Evolutionary conservation across 1,140 invertebrate species (phyloP).

Genomic region (Oncopodura yosiiana): DNA sequence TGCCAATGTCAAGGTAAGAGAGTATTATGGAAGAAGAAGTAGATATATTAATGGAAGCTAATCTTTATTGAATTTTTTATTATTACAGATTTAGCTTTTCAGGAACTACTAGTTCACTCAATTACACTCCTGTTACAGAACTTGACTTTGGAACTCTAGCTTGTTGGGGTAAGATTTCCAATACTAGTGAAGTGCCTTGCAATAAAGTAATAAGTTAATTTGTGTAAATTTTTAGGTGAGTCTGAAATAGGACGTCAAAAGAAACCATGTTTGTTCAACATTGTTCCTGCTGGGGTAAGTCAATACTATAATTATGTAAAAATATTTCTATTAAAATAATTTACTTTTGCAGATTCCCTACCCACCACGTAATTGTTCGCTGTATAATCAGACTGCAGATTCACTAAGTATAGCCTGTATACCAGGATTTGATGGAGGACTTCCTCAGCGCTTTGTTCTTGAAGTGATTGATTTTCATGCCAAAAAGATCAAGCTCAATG

Average conservation of each 20-base stretch:
- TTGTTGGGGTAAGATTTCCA: neutral
- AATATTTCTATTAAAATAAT: too few species aligned
- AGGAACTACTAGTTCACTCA: slow-evolving; percentile 59
- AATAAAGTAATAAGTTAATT: slow-evolving; percentile 1
- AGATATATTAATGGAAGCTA: too few species aligned
- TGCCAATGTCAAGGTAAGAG: slow-evolving; percentile 16
- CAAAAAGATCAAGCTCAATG: slow-evolving; percentile 38
- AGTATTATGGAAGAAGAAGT: too few species aligned
- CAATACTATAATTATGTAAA: too few species aligned
- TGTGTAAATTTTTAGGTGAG: too few species aligned
- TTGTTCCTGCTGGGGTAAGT: slow-evolving; percentile 52
- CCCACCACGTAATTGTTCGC: slow-evolving; percentile 69
- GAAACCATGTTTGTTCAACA: slow-evolving; percentile 34
- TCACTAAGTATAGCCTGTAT: slow-evolving; percentile 65
- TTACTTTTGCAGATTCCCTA: too few species aligned
- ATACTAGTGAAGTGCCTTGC: neutral
- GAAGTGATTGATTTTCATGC: slow-evolving; percentile 60
- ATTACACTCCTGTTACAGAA: slow-evolving; percentile 72
- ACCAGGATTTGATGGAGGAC: slow-evolving; percentile 69
- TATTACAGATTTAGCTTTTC: slow-evolving; percentile 45
- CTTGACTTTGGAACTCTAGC: slow-evolving; percentile 57
- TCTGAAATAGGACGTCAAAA: slow-evolving; percentile 35
- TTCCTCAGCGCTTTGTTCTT: slow-evolving; percentile 68
- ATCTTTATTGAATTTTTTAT: too few species aligned
- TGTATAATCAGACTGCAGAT: slow-evolving; percentile 72